Percentiles rank a stretch among this genome's conserved stretches.
phyloP scores from a whole-genome alignment of 2,888 invertebrate genomes.

The Drosophila dives region DNA sequence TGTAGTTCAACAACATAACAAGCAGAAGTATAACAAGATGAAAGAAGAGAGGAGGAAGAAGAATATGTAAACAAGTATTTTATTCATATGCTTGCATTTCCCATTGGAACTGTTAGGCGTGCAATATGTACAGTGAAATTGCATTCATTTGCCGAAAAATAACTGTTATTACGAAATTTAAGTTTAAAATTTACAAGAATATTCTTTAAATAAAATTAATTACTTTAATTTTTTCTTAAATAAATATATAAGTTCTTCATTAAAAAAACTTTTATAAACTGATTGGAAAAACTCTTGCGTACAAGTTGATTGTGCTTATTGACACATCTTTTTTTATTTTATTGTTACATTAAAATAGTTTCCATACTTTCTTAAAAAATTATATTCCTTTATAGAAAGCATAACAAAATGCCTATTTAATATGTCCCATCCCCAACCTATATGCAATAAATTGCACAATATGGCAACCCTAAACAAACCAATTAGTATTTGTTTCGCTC shows the following conservation, averaged over 20 bases:
- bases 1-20: conserved; percentile 72
- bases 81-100: conserved; percentile 17
- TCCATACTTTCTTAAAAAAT: not conserved
- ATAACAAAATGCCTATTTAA: not conserved
- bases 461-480: not conserved
- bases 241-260: not conserved
- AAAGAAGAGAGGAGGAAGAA: conserved; percentile 16
- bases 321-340: not conserved
- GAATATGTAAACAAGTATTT: conserved; percentile 11
- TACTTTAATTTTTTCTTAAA: not conserved
- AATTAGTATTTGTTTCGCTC: not conserved
- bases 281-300: not conserved
- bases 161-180: not conserved
- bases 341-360: too few relatives aligned
- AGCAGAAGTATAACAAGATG: conserved; percentile 27
- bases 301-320: not conserved
- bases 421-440: too few relatives aligned
- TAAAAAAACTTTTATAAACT: not conserved
- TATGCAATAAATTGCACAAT: not conserved
- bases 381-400: not conserved
- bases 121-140: conserved; percentile 17
- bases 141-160: conserved; percentile 1
- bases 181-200: not conserved
- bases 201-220: not conserved
- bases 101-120: conserved; percentile 21